Conservation (phyloP, 2,797 vertebrate genomes). For the Philypnodon macrostomus region DNA sequence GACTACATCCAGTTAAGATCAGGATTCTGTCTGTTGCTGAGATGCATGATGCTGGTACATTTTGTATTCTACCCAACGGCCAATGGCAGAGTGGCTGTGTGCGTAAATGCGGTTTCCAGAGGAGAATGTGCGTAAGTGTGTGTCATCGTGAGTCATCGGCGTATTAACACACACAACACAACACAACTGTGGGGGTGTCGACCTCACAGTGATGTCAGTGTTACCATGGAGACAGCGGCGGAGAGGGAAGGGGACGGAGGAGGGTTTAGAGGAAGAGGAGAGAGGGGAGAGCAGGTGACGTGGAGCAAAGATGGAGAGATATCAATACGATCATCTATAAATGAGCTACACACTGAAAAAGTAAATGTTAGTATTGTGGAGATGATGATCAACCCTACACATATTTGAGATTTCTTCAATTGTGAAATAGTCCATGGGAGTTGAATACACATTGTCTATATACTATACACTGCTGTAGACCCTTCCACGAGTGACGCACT, state of each 20-base stretch:
- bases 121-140: slow-evolving; percentile 70
- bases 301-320: slow-evolving; percentile 28
- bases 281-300: slow-evolving; percentile 43
- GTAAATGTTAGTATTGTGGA: slow-evolving; percentile 2
- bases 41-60: slow-evolving; percentile 16
- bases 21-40: too few relatives aligned
- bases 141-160: slow-evolving; percentile 80
- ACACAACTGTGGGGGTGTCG: slow-evolving; percentile 78
- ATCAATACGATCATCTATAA: too few relatives aligned
- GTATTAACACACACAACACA: slow-evolving; percentile 68
- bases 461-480: too few relatives aligned
- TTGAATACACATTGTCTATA: too few relatives aligned
- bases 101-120: slow-evolving; percentile 57
- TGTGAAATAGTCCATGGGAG: too few relatives aligned
- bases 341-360: too few relatives aligned
- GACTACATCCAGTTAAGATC: not conserved
- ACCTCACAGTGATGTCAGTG: slow-evolving; percentile 81
- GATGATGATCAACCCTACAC: too few relatives aligned
- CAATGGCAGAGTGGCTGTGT: slow-evolving; percentile 24
- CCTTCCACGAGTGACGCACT: too few relatives aligned
- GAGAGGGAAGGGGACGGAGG: slow-evolving; percentile 48
- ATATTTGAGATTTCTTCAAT: too few relatives aligned
- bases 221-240: slow-evolving; percentile 75
- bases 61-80: slow-evolving; percentile 50
- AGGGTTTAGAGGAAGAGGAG: slow-evolving; percentile 53